A percentile compares a stretch with the other conserved stretches of the same genome.
These are phyloP conservation scores for Capitella teleta DNA, from an alignment of 1,140 invertebrate species.

Conservation along the genomic window DNA sequence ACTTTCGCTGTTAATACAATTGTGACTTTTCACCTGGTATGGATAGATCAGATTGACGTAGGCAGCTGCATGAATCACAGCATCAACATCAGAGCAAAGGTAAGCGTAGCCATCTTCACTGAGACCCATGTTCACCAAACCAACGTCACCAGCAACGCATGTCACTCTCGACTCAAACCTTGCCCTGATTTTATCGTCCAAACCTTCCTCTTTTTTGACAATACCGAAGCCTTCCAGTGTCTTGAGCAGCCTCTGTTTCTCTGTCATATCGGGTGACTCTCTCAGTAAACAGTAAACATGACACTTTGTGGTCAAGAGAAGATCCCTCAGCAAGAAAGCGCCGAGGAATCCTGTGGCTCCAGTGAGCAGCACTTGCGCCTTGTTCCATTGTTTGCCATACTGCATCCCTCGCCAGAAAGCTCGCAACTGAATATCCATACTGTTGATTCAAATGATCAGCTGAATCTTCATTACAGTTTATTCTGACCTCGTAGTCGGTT, in stretches of 20 bases:
- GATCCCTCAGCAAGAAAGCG: slow-evolving; percentile 38
- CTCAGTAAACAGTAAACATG: too few species aligned
- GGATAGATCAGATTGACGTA: slow-evolving; percentile 47
- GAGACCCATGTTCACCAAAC: slow-evolving; percentile 44
- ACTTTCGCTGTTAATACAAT: slow-evolving; percentile 10
- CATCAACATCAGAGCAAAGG: slow-evolving; percentile 44
- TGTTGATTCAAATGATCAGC: slow-evolving; percentile 12
- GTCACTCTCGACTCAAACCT: too few species aligned
- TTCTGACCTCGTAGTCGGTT: slow-evolving; percentile 4
- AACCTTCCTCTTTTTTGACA: too few species aligned
- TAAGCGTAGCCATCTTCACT: slow-evolving; percentile 43
- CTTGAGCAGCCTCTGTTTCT: neutral
- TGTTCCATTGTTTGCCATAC: slow-evolving; percentile 28
- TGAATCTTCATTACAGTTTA: neutral
- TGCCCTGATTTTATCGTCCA: too few species aligned
- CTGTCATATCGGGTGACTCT: neutral
- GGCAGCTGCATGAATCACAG: slow-evolving; percentile 47
- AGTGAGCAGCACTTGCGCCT: slow-evolving; percentile 38
- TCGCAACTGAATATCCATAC: slow-evolving; percentile 43
- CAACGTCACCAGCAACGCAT: slow-evolving; percentile 39
- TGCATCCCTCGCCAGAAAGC: slow-evolving; percentile 45
- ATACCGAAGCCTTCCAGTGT: too few species aligned
- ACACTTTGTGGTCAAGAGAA: too few species aligned
- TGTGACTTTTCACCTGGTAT: slow-evolving; percentile 41
- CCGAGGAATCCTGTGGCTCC: slow-evolving; percentile 45